phyloP scores from a whole-genome alignment of 2,888 invertebrate genomes.

The Thecocarcelia acutangulata region DNA sequence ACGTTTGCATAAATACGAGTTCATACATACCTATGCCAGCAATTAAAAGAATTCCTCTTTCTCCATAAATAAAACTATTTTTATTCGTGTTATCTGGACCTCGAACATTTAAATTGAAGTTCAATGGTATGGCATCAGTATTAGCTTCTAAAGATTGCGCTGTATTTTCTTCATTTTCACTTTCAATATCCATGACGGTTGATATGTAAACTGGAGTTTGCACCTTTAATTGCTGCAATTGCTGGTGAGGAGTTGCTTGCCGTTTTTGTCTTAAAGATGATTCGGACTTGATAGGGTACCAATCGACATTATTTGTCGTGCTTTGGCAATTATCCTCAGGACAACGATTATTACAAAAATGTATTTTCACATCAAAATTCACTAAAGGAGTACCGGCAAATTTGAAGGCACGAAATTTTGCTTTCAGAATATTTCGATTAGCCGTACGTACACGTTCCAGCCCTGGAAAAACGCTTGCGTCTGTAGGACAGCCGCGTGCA shows the following conservation, averaged over 20 bases:
- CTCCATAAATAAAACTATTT: constrained; percentile 84
- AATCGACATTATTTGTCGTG: constrained; percentile 55
- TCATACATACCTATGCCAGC: constrained; percentile 83
- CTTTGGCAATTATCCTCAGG: constrained; percentile 83
- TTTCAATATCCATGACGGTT: constrained; percentile 76
- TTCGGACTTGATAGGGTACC: constrained; percentile 41
- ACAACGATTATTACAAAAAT: constrained; percentile 89
- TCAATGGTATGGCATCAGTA: constrained; percentile 81
- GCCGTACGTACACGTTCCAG: constrained; percentile 80
- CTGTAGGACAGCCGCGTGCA: constrained; percentile 90
- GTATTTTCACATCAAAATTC: constrained; percentile 90
- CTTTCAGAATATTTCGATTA: constrained; percentile 82
- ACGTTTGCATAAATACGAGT: too few relatives aligned
- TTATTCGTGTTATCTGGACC: constrained; percentile 83
- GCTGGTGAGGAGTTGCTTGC: constrained; percentile 44
- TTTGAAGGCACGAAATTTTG: constrained; percentile 91
- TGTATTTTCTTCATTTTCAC: constrained; percentile 28
- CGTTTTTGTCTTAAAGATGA: constrained; percentile 22
- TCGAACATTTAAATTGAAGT: constrained; percentile 84
- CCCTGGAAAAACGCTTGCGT: constrained; percentile 83
- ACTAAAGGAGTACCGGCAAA: constrained; percentile 92
- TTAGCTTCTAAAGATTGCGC: neutral
- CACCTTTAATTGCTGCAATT: constrained; percentile 72
- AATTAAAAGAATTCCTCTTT: constrained; percentile 83
- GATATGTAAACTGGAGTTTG: constrained; percentile 79